Percentiles rank a stretch among this genome's conserved stretches.
phyloP scores from a whole-genome alignment of 2,797 vertebrate genomes.

The Poecilia velifera region DNA sequence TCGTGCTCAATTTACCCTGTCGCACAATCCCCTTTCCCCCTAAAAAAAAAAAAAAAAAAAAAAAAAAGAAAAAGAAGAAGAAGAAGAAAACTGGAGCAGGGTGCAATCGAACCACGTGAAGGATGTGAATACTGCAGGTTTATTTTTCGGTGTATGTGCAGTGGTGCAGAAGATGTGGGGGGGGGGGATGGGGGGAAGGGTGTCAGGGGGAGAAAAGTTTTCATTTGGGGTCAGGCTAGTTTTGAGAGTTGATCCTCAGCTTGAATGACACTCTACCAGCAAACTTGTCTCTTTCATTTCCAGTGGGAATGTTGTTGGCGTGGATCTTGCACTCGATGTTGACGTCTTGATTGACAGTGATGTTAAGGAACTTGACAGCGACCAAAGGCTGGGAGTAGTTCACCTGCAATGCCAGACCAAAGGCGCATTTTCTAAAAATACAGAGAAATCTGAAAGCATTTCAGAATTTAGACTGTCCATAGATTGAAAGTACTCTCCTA shows the following conservation, averaged over 20 bases:
- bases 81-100: constrained; percentile 4
- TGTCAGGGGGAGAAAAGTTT: constrained; percentile 9
- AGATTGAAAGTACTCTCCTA: constrained; percentile 50
- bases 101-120: constrained; percentile 69
- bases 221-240: constrained; percentile 58
- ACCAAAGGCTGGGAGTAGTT: constrained; percentile 96
- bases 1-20: constrained; percentile 36
- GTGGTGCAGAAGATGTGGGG: constrained; percentile 67
- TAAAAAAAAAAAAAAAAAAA: neutral
- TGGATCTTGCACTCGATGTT: constrained; percentile 88
- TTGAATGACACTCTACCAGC: constrained; percentile 90
- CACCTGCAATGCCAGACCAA: constrained; percentile 75
- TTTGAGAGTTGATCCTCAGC: constrained; percentile 84
- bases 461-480: neutral
- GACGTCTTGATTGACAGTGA: constrained; percentile 83
- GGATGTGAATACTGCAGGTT: constrained; percentile 69
- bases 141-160: constrained; percentile 70
- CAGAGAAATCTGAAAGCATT: neutral
- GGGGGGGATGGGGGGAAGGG: constrained; percentile 21
- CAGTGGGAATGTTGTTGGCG: constrained; percentile 75
- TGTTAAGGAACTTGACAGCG: constrained; percentile 90
- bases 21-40: constrained; percentile 20
- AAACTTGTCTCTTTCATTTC: constrained; percentile 89
- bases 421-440: neutral
- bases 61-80: too few species aligned